Evolutionary conservation across 1,140 invertebrate species (phyloP).

Genomic region (Ditylenchus dipsaci): DNA sequence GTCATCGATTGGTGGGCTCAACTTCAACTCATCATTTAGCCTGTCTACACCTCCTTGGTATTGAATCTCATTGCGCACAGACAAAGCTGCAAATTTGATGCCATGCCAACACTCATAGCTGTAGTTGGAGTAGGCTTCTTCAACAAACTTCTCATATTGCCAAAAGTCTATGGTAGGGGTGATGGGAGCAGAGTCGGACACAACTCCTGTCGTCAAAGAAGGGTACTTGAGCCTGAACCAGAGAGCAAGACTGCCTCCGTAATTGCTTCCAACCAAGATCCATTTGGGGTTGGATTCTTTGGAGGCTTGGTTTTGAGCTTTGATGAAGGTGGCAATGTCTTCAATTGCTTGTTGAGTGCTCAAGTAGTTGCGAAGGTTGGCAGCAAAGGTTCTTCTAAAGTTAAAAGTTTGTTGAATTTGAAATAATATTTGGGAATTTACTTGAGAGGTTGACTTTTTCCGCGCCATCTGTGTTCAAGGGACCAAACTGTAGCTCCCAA

Average conservation of each 20-base stretch:
- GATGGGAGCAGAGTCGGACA: constrained; percentile 80
- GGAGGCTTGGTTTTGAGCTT: constrained; percentile 1
- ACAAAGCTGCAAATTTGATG: not conserved
- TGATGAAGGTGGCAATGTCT: constrained; percentile 5
- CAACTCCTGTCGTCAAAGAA: constrained; percentile 73
- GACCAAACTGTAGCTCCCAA: constrained; percentile 5
- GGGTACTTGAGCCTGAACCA: constrained; percentile 84
- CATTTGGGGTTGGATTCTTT: constrained; percentile 4
- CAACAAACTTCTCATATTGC: constrained; percentile 2
- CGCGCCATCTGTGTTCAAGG: not conserved
- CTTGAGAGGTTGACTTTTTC: constrained; percentile 4
- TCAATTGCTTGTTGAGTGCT: constrained; percentile 3
- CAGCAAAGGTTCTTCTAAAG: not conserved
- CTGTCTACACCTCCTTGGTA: not conserved
- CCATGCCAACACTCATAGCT: not conserved
- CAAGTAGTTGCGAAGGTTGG: not conserved
- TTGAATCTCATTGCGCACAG: constrained; percentile 5
- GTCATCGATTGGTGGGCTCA: not conserved
- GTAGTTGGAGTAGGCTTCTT: constrained; percentile 2
- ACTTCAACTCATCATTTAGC: not conserved
- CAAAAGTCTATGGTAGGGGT: constrained; percentile 74
- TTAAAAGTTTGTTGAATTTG: not conserved
- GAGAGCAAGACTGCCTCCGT: constrained; percentile 64
- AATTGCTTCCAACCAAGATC: constrained; percentile 1
- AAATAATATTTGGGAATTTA: not conserved